These are phyloP conservation scores for Steinernema carpocapsae DNA, from an alignment of 2,888 invertebrate genomes.

Conservation along the genomic window DNA sequence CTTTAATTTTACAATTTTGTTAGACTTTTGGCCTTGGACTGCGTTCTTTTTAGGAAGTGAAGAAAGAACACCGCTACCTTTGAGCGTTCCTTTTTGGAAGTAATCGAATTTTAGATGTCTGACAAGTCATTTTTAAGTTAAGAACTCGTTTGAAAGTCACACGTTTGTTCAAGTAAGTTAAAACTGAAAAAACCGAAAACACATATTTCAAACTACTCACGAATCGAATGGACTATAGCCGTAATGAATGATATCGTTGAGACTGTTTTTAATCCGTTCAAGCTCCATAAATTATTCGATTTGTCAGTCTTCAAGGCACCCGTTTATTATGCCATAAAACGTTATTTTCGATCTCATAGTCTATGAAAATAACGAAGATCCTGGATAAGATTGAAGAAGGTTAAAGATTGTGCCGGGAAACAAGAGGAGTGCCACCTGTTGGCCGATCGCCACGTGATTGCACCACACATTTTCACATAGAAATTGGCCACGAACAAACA, in stretches of 20 bases:
- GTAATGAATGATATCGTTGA: neutral
- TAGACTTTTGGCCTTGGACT: no score
- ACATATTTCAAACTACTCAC: no score
- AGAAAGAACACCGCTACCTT: no score
- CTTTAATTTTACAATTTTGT: no score
- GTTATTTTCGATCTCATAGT: neutral
- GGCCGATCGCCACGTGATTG: neutral
- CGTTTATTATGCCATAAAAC: neutral
- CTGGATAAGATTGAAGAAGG: neutral
- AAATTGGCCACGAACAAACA: neutral
- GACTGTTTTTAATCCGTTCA: neutral
- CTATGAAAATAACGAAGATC: neutral
- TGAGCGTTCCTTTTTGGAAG: no score
- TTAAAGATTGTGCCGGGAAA: neutral
- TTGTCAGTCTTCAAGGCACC: neutral
- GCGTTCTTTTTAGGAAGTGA: no score
- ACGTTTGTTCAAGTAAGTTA: no score
- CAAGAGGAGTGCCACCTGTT: neutral
- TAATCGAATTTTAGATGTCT: no score
- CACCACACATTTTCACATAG: constrained; percentile 2
- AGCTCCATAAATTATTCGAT: neutral
- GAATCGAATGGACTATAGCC: no score
- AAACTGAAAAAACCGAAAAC: no score
- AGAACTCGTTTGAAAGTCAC: no score
- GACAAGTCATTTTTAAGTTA: no score